phyloP scores from a whole-genome alignment of 2,113 vertebrate genomes.

The Hylia prasina region DNA sequence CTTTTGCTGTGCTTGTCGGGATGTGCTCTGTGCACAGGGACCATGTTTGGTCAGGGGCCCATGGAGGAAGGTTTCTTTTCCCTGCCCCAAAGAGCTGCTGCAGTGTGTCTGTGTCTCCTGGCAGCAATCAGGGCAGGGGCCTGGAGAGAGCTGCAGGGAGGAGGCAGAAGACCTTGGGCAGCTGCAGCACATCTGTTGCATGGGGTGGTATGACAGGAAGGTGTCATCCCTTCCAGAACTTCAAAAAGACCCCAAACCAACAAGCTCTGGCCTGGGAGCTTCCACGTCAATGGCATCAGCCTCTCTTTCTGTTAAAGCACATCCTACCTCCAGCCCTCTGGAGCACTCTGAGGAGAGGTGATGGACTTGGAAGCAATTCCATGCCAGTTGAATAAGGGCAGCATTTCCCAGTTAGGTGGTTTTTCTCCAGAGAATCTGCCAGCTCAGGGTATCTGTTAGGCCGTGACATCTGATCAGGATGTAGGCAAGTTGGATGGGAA shows the following conservation, averaged over 20 bases:
- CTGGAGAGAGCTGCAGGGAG: not conserved
- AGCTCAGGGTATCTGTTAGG: not conserved
- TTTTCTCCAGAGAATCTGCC: not conserved
- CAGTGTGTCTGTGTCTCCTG: not conserved
- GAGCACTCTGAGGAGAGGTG: not conserved
- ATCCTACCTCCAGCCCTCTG: not conserved
- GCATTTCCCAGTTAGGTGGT: not conserved
- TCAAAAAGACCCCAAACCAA: not conserved
- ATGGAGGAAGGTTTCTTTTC: not conserved
- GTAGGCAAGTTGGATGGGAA: not conserved
- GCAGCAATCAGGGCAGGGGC: not conserved
- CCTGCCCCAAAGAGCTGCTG: not conserved
- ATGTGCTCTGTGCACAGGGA: fast-evolving
- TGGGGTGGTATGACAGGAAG: not conserved
- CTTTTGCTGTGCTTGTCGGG: fast-evolving
- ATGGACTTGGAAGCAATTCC: too few species aligned
- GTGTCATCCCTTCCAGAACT: not conserved
- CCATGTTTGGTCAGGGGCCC: fast-evolving
- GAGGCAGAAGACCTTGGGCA: not conserved
- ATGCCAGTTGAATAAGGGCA: not conserved
- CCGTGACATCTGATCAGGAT: fast-evolving
- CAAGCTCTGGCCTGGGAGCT: not conserved
- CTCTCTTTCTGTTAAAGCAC: fast-evolving
- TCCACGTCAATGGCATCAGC: not conserved
- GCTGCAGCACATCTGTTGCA: not conserved